Conservation (phyloP, 2,113 vertebrate species). For the Bos indicus region DNA sequence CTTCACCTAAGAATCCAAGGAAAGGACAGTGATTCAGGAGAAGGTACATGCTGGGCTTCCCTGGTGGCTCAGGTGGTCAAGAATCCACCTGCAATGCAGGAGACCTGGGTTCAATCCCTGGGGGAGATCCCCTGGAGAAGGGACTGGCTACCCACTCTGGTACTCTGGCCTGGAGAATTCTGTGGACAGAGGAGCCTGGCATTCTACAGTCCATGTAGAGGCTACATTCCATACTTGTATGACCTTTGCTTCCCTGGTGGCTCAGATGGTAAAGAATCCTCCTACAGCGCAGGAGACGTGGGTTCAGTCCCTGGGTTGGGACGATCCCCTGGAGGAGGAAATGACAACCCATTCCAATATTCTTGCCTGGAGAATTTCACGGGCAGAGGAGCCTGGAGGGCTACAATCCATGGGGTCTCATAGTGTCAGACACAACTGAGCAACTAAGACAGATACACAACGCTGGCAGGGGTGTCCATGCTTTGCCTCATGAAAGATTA, state of each 20-base stretch:
- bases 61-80: neutral
- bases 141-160: neutral
- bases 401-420: neutral
- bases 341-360: neutral
- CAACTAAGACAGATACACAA: neutral
- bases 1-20: neutral
- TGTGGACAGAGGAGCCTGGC: neutral
- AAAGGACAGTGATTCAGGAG: neutral
- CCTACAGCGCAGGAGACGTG: neutral
- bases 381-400: neutral
- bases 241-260: neutral
- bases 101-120: neutral
- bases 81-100: neutral
- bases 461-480: rapidly evolving
- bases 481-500: neutral
- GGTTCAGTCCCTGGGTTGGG: neutral
- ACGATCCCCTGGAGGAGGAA: neutral
- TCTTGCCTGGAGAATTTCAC: neutral
- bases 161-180: neutral
- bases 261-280: neutral
- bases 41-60: neutral
- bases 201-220: neutral
- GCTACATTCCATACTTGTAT: neutral
- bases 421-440: neutral
- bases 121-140: neutral